phyloP scores from a whole-genome alignment of 2,888 invertebrate species.

The Gortyna flavago region DNA sequence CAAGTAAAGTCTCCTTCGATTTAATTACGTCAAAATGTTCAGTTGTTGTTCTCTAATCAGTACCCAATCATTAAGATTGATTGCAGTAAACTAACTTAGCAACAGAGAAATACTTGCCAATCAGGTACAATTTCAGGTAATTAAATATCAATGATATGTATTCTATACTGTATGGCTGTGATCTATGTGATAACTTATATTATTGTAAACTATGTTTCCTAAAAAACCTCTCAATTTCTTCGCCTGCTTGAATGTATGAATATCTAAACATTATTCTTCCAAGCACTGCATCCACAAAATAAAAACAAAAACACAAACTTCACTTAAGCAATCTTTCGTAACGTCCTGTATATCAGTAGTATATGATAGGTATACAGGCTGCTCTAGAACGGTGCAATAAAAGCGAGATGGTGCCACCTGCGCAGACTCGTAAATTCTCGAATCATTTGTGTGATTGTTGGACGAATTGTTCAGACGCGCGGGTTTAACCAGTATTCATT shows the following conservation, averaged over 20 bases:
- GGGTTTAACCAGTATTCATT: background rate
- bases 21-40: slow-evolving; percentile 30
- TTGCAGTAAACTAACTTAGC: background rate
- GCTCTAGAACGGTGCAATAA: slow-evolving; percentile 64
- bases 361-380: slow-evolving; percentile 60
- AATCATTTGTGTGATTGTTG: slow-evolving; percentile 75
- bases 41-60: slow-evolving; percentile 35
- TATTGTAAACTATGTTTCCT: background rate
- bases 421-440: slow-evolving; percentile 70
- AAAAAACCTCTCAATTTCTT: background rate
- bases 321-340: slow-evolving; percentile 26
- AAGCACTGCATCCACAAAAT: slow-evolving; percentile 17
- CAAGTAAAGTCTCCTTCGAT: slow-evolving; percentile 23
- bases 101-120: background rate
- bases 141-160: background rate
- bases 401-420: slow-evolving; percentile 67
- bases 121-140: background rate
- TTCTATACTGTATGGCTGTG: background rate
- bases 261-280: background rate
- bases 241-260: background rate
- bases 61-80: slow-evolving; percentile 3
- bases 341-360: slow-evolving; percentile 40
- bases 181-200: background rate
- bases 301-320: slow-evolving; percentile 31
- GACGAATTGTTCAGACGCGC: slow-evolving; percentile 51